These are phyloP conservation scores for Agrenia bidenticulata DNA, from an alignment of 2,888 invertebrate genomes.

Conservation along the genomic window DNA sequence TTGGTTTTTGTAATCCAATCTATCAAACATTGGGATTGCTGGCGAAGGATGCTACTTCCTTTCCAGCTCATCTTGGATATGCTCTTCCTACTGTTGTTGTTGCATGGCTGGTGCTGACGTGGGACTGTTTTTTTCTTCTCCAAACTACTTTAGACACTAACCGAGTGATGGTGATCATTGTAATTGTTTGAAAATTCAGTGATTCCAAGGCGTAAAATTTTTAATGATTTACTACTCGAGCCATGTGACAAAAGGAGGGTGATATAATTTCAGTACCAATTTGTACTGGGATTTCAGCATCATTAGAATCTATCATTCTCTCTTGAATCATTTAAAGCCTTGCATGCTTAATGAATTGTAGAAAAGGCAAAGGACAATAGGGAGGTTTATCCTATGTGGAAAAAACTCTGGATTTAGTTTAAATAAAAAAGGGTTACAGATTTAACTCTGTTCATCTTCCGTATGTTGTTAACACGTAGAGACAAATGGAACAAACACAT, in stretches of 20 bases:
- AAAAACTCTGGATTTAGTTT: not conserved
- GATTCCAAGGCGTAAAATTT: too few relatives aligned
- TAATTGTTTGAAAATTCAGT: too few relatives aligned
- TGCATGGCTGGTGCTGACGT: too few relatives aligned
- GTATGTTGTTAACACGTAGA: constrained; percentile 20
- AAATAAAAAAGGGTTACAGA: constrained; percentile 10
- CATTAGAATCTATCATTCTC: not conserved
- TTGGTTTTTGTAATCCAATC: constrained; percentile 10
- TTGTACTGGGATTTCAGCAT: constrained; percentile 3
- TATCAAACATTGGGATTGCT: constrained; percentile 4
- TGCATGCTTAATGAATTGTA: constrained; percentile 10
- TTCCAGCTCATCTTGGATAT: not conserved
- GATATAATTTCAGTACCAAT: too few relatives aligned
- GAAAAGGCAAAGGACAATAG: too few relatives aligned
- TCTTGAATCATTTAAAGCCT: not conserved
- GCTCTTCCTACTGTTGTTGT: too few relatives aligned
- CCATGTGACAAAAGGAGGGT: too few relatives aligned
- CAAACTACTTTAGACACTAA: too few relatives aligned
- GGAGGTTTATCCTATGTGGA: not conserved
- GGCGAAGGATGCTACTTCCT: not conserved
- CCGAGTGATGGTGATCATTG: too few relatives aligned
- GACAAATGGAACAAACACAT: not conserved
- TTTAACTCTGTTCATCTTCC: constrained; percentile 8
- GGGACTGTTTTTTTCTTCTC: too few relatives aligned
- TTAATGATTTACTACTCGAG: too few relatives aligned